These are phyloP conservation scores for Mandrillus leucophaeus DNA, from an alignment of 2,113 vertebrate species.

Conservation along the genomic window DNA sequence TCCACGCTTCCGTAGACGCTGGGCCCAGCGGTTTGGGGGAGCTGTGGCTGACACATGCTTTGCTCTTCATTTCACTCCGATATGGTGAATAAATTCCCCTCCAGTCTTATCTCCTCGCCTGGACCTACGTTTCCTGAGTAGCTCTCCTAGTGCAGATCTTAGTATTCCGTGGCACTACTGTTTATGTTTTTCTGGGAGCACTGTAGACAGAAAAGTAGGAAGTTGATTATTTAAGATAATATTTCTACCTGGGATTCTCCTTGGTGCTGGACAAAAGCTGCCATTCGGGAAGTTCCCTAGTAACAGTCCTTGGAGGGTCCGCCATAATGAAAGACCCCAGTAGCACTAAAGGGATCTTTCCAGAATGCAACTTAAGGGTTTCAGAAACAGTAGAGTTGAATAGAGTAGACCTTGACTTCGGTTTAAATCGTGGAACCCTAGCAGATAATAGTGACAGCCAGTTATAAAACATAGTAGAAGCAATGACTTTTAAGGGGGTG, in stretches of 20 bases:
- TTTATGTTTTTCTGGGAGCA: background rate
- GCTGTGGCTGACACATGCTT: background rate
- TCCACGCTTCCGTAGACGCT: background rate
- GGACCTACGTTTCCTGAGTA: background rate
- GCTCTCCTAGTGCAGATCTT: background rate
- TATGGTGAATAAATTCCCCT: background rate
- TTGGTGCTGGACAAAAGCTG: background rate
- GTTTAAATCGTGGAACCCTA: background rate
- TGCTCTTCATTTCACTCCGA: background rate
- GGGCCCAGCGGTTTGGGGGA: background rate
- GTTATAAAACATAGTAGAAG: background rate
- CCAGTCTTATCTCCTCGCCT: background rate
- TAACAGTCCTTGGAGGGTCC: background rate
- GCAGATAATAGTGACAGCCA: background rate
- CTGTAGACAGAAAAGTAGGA: background rate
- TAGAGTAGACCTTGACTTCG: no score
- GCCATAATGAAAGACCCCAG: background rate
- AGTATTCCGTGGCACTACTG: background rate
- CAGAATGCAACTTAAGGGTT: background rate
- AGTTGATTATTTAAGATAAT: background rate
- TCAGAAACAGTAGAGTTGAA: background rate
- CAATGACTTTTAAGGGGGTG: rapidly evolving
- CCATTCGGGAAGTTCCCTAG: background rate
- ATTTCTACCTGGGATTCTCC: background rate
- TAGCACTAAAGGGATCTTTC: background rate